Evolutionary conservation across 2,888 invertebrate genomes (phyloP).

Genomic region (Gari tellinella): DNA sequence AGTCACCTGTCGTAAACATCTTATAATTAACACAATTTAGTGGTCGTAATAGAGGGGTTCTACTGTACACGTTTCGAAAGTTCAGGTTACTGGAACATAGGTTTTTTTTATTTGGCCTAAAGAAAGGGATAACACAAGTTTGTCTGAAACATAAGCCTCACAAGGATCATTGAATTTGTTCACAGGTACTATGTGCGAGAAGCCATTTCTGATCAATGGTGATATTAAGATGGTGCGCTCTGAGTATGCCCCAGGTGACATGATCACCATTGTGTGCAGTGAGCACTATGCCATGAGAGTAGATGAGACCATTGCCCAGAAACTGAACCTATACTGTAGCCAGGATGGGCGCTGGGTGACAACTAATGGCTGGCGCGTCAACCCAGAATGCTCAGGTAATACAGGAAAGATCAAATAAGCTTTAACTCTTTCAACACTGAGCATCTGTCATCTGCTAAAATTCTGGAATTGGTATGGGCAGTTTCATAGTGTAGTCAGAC

Average conservation of each 20-base stretch:
- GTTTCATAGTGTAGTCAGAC: no score
- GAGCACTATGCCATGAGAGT: slow-evolving; percentile 30
- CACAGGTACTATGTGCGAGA: slow-evolving; percentile 16
- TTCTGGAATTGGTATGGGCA: no score
- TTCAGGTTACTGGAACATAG: no score
- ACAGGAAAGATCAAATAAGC: neutral
- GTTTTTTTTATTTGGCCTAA: no score
- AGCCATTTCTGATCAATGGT: slow-evolving; percentile 33
- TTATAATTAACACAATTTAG: no score
- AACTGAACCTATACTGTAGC: slow-evolving; percentile 29
- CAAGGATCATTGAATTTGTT: no score
- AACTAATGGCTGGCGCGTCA: slow-evolving; percentile 20
- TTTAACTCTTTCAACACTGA: neutral
- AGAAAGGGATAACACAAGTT: no score
- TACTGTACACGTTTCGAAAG: no score
- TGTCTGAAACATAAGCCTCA: no score
- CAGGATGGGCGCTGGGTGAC: slow-evolving; percentile 41
- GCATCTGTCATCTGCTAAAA: neutral
- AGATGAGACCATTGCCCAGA: slow-evolving; percentile 11
- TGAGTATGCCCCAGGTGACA: slow-evolving; percentile 23
- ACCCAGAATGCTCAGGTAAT: slow-evolving; percentile 41
- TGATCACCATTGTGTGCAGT: slow-evolving; percentile 30
- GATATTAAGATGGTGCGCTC: slow-evolving; percentile 16
- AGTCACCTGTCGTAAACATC: no score
- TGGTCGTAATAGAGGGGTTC: no score